phyloP scores from a whole-genome alignment of 2,797 vertebrate genomes.

The Falco columbarius region DNA sequence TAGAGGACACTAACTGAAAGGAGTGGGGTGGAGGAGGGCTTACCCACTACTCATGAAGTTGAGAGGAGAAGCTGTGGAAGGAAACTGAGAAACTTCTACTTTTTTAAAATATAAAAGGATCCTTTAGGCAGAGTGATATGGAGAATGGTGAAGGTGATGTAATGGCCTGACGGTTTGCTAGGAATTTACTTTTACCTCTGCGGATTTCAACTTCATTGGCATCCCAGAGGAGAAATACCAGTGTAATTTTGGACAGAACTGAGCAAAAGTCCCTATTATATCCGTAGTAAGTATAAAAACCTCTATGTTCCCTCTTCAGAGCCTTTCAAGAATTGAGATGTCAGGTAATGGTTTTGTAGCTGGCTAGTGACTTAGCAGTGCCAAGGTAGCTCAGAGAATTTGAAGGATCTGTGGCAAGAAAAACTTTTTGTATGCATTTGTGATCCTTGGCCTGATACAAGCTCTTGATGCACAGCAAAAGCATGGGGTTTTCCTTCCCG shows the following conservation, averaged over 20 bases:
- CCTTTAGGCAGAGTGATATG: not conserved
- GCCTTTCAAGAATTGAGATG: not conserved
- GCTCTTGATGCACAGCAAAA: not conserved
- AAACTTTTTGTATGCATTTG: not conserved
- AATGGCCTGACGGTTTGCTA: not conserved
- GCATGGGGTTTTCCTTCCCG: not conserved
- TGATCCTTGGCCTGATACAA: not conserved
- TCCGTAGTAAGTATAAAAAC: not conserved
- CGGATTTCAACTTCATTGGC: not conserved
- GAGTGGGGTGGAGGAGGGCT: not conserved
- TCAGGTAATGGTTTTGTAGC: not conserved
- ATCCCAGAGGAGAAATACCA: not conserved
- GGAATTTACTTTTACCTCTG: not conserved
- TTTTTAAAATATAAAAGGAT: not conserved
- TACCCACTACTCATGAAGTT: not conserved
- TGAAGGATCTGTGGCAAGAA: not conserved
- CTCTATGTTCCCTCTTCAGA: not conserved
- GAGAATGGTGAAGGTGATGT: not conserved
- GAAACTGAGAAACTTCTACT: not conserved
- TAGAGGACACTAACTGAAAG: not conserved
- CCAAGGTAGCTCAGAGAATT: not conserved
- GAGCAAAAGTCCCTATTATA: not conserved
- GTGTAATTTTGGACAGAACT: not conserved
- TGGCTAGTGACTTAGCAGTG: not conserved
- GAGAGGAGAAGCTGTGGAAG: not conserved